These are phyloP conservation scores for Apolygus lucorum DNA, from an alignment of 1,140 invertebrate genomes.

Conservation along the genomic window DNA sequence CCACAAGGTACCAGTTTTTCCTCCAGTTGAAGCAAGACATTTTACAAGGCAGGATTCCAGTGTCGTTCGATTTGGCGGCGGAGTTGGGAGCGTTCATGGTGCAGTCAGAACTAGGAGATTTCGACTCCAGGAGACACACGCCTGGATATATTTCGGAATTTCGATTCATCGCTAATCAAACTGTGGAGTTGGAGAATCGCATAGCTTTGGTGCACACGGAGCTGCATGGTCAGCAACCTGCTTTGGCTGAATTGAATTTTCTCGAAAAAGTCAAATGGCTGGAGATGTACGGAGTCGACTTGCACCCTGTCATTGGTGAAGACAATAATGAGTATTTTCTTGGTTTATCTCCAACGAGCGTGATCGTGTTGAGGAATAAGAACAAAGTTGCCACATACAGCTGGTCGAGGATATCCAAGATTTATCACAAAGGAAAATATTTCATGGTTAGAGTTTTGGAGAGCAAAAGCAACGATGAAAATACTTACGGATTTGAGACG, in stretches of 20 bases:
- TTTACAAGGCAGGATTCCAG: slow-evolving; percentile 77
- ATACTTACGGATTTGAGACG: slow-evolving; percentile 91
- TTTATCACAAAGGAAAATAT: slow-evolving; percentile 79
- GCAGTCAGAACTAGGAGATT: slow-evolving; percentile 97
- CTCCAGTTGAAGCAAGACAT: slow-evolving; percentile 93
- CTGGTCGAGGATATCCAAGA: slow-evolving; percentile 53
- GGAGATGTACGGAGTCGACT: slow-evolving; percentile 75
- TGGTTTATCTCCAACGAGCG: slow-evolving; percentile 92
- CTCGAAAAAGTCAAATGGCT: slow-evolving; percentile 73
- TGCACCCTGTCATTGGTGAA: slow-evolving; percentile 77
- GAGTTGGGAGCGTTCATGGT: slow-evolving; percentile 88
- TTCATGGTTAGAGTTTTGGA: slow-evolving; percentile 92
- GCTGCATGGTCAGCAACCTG: slow-evolving; percentile 61
- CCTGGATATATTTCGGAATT: slow-evolving; percentile 95
- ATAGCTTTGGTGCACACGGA: slow-evolving; percentile 85
- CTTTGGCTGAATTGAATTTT: slow-evolving; percentile 62
- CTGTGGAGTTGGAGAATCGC: slow-evolving; percentile 75
- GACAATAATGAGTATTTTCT: slow-evolving; percentile 95
- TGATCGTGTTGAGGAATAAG: slow-evolving; percentile 90
- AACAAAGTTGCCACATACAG: slow-evolving; percentile 98
- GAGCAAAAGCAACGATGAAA: slow-evolving; percentile 94
- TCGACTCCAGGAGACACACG: slow-evolving; percentile 79
- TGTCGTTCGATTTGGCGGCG: slow-evolving; percentile 78
- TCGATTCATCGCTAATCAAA: slow-evolving; percentile 87
- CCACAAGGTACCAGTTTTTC: slow-evolving; percentile 93